Evolutionary conservation across 2,797 vertebrate genomes (phyloP), one percentile per base, ranked within the genome.

Genomic region (Erithacus rubecula): DNA sequence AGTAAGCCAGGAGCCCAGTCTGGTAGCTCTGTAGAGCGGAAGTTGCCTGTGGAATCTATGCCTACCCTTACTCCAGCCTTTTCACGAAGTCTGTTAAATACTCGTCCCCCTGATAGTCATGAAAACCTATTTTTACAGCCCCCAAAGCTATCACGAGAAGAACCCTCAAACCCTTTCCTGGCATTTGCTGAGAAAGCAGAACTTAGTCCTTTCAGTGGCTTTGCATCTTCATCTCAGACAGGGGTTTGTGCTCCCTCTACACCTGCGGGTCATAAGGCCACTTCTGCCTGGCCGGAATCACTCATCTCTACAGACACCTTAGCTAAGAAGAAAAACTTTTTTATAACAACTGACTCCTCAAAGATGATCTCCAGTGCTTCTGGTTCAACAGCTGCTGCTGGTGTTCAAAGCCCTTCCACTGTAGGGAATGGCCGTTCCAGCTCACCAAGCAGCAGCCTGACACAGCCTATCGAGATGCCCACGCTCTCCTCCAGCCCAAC

Each of bases 91-190:
- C 96, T 99, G 67, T 98, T 99, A 60, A 98, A 97, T 94, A 95
- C 98, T 97, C 98, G 98, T 79, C 95, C 97, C 94, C 87, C 98
- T 90, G 98, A 99, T 91, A 98, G 94, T 97, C 99, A 99, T 63
- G 98, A 99, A 98, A 99, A 99, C 98, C 98, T 99, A 90, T 99
- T 99, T 98, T 98, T 99, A 91, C 99, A 99, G 91, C 98, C 98
- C 69, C 98, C 99, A 59, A 99, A 99, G 87, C 93, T 98, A 15
- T 98, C 98, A 64, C 97, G 98, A 92, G 98, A 98, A 96, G 99
- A 99, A 87, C 98, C 99, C 74, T 98, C 98, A 43, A 99, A 99
- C 97, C 99, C 99, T 89, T 99, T 99, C 97, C 96, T 99, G 95
- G 98, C 98, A 16, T 99, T 99, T 96, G 98, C 98, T 36, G 98